Base-by-base conservation (phyloP, 2,888 invertebrate species). In the Poecilobothrus nobilitatus region DNA sequence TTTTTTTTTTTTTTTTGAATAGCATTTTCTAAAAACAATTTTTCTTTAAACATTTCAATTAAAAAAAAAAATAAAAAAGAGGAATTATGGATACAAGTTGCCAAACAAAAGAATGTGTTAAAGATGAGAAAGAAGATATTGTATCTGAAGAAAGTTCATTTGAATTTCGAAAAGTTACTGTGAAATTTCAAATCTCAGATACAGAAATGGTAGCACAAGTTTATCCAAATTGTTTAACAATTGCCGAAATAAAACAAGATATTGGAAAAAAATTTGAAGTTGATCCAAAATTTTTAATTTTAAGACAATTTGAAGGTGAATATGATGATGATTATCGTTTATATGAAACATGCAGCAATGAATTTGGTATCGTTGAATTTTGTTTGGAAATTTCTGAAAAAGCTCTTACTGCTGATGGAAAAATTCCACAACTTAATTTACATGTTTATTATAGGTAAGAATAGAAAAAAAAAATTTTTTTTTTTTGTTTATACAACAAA, bases 211-310 rank as follows among this genome's bases (percentile, higher is more conserved):
- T 82, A 22, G 82, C 81, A 7, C 80, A 79, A 70, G 76, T 80
- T 12, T 82, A 82, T 76, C 79, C 81, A 63, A 80, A 79, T 71
- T 76, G 76, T 63, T 83, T 84, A 77, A 85, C 83, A 70, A 79
- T 89, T 66, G 83, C 81, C 68, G 86, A 86, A 74, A 83, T 89
- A 63, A 88, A 87, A 76, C 84, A 84, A 73, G 86, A 87, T 74
- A 81, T 89, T 63, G 84, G 82, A 1, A 84, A 84, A 1, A 82
- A 87, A 63, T 88, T 89, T 75, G 82, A 84, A 76, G 80, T 86
- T 1, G 82, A 85, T 20, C 81, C 82, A 0, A 80, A 84, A 18
- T 79, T 83, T 63, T 77, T 89, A 63, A 78, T 83, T 0, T 73
- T 89, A 4, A 78, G 83, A 65, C 83, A 87, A 77, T 78, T 79